These are phyloP conservation scores for Cranoglanis bouderius DNA, from an alignment of 2,113 vertebrate species.

Conservation along the genomic window DNA sequence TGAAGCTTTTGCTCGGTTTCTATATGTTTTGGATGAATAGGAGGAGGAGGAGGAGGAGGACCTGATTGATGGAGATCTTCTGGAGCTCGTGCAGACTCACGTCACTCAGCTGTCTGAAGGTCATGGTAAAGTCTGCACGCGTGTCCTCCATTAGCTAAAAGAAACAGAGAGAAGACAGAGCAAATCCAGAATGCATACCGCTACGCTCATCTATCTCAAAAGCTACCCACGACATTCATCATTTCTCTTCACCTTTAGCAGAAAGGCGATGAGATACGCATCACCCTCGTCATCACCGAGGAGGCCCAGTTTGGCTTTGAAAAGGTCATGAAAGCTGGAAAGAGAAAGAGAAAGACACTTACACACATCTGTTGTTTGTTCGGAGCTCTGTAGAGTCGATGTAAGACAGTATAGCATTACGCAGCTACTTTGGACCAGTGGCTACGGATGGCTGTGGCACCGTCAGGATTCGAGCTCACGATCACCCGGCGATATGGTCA, in stretches of 20 bases:
- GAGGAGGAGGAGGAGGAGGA: constrained; percentile 44
- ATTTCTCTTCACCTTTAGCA: constrained; percentile 72
- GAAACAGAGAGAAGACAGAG: not conserved
- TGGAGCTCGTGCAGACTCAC: constrained; percentile 69
- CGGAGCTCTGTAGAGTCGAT: not conserved
- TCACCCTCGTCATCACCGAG: constrained; percentile 70
- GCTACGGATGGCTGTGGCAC: too few relatives aligned
- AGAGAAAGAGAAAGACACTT: not conserved
- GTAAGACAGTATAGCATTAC: not conserved
- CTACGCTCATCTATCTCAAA: not conserved
- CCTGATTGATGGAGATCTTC: constrained; percentile 67
- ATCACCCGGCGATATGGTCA: too few relatives aligned
- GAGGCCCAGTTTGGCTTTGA: constrained; percentile 79
- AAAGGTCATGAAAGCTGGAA: constrained; percentile 76
- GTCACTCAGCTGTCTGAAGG: constrained; percentile 80
- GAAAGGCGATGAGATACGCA: constrained; percentile 71
- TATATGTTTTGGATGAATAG: not conserved
- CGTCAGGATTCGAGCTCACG: too few relatives aligned
- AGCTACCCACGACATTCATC: not conserved
- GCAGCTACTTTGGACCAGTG: too few relatives aligned
- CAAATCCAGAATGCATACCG: not conserved
- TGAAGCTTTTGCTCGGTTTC: not conserved
- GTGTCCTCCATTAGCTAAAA: constrained; percentile 79
- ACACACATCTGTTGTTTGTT: not conserved
- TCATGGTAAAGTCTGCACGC: constrained; percentile 80